Conservation (phyloP, 2,888 invertebrate species). For the Labia minor region DNA sequence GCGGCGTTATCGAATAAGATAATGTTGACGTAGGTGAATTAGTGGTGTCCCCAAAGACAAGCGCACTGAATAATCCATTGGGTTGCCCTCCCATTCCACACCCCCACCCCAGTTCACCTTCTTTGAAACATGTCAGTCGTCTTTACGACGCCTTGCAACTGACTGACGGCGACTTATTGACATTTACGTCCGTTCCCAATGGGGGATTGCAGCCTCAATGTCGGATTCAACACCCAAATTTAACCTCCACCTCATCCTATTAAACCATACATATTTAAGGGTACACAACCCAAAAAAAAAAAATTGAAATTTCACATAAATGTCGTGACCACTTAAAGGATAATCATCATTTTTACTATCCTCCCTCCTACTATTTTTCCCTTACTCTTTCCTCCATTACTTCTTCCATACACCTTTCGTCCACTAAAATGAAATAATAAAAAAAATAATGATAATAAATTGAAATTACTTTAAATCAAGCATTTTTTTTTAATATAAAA, state of each 20-base stretch:
- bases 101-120: no score
- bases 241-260: background rate
- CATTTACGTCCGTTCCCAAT: background rate
- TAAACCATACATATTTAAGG: background rate
- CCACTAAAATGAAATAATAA: no score
- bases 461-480: no score
- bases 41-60: background rate
- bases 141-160: background rate
- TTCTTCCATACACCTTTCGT: no score
- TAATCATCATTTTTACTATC: no score
- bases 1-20: background rate
- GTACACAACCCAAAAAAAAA: no score
- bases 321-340: no score
- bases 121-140: background rate
- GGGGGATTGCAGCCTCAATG: background rate
- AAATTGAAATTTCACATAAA: no score
- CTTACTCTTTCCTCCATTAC: no score
- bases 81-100: background rate
- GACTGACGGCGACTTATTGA: conserved; percentile 13
- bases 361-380: no score
- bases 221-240: background rate
- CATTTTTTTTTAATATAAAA: no score
- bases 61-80: background rate
- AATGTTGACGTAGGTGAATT: background rate
- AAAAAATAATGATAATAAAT: no score